Base-by-base conservation (phyloP, 2,797 vertebrate genomes). In the Heteromormyrus szaboi region DNA sequence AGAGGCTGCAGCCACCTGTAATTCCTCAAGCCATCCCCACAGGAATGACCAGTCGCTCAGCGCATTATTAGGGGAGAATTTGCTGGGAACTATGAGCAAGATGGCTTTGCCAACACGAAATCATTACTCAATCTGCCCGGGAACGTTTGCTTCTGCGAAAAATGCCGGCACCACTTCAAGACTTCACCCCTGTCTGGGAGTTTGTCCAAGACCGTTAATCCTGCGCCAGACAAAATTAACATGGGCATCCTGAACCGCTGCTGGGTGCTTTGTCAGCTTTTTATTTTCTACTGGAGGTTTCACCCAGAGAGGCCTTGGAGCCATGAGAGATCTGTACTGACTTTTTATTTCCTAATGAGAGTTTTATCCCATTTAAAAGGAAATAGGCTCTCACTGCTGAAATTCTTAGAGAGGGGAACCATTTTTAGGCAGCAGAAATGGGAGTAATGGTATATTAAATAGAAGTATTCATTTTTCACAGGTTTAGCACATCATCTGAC, bases 191-290 rank as follows among this genome's bases (percentile, higher is more conserved):
- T 33, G 53, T 51, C 51, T 46, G 86, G 89, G 89, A 84, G 54
- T 83, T 37, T 37, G 79, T 88, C 86, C 86, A 89, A 84, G 44
- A 48, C 56, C 79, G 19, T 68, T 89, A 85, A 62, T 88, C 76
- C 79, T 17, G 59, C n/a, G 79, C 44, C 46, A 88, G 89, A 88
- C 87, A 12, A 41, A 62, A 37, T 86, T 5, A 72, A 85, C 41
- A n/a, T 85, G 86, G 87, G 48, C 79, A 89, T 46, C 46, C 72
- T 85, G 25, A 44, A 85, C 72, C 51, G 14, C n/a, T 88, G 86
- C 79, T 65, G 46, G 56, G 9, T 46, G 41, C 85, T 59, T 53
- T 25, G 85, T 86, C 54, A 85, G 81, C 88, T 14, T 29, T 33
- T 83, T 86, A 6, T 29, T 54, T 44, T 22, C 19, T 41, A n/a